phyloP scores from a whole-genome alignment of 2,797 vertebrate species.

The Anguilla megastoma region DNA sequence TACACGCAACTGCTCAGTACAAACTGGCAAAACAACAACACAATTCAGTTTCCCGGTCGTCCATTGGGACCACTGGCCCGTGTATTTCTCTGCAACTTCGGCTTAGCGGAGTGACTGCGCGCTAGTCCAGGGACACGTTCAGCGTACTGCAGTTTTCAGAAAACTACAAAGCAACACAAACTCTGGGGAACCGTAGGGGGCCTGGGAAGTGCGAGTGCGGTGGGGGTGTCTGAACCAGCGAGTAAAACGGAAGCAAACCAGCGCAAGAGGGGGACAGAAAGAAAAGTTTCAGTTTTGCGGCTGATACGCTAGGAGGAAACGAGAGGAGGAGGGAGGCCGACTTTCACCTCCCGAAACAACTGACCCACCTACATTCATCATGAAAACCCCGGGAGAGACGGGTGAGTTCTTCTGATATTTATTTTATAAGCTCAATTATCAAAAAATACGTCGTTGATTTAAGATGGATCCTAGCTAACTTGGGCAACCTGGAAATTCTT shows the following conservation, averaged over 20 bases:
- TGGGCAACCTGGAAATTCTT: neutral
- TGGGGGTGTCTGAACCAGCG: neutral
- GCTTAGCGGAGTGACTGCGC: neutral
- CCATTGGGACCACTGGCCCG: slow-evolving; percentile 1
- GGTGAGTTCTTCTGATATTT: slow-evolving; percentile 60
- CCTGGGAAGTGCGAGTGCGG: slow-evolving; percentile 23
- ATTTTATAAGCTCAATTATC: neutral
- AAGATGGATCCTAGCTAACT: neutral
- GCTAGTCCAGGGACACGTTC: neutral
- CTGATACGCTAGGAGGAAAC: slow-evolving; percentile 41
- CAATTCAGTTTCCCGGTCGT: neutral
- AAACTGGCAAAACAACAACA: neutral
- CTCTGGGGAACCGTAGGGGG: slow-evolving; percentile 33
- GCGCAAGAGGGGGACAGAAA: slow-evolving; percentile 44
- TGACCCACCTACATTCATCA: slow-evolving; percentile 47
- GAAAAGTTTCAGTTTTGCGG: slow-evolving; percentile 43
- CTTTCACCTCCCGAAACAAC: slow-evolving; percentile 36
- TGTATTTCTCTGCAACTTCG: slow-evolving; percentile 1
- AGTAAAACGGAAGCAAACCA: slow-evolving; percentile 23
- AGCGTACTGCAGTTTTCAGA: neutral
- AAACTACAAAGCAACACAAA: neutral
- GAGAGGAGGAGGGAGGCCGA: slow-evolving; percentile 32
- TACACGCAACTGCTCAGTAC: neutral
- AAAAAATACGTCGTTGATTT: neutral
- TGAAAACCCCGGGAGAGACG: slow-evolving; percentile 75